These are phyloP conservation scores for Spongilla lacustris DNA, from an alignment of 37 sponge, comb jelly and placozoan genomes.

Conservation along the genomic window DNA sequence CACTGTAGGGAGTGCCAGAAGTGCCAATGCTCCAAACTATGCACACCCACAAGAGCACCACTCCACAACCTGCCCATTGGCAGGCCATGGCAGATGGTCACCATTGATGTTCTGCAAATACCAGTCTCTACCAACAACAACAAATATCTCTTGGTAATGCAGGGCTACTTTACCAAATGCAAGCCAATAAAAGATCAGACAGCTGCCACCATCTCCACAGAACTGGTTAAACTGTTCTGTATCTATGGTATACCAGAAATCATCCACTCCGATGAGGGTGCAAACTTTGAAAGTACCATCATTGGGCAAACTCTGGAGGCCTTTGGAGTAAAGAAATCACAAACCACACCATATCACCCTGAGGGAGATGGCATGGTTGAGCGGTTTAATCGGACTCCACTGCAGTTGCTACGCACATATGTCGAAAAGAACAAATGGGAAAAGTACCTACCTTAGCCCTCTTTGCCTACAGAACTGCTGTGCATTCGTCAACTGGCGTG, in stretches of 20 bases:
- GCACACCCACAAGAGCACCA: conserved; percentile 20
- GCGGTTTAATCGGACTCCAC: conserved; percentile 45
- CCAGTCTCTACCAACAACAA: conserved; percentile 51
- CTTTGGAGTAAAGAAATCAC: conserved; percentile 50
- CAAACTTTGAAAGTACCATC: conserved; percentile 66
- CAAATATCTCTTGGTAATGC: conserved; percentile 46
- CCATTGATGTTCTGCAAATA: conserved; percentile 53
- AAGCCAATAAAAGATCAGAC: conserved; percentile 59
- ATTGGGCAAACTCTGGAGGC: conserved; percentile 23
- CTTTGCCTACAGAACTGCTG: conserved; percentile 51
- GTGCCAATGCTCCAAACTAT: conserved; percentile 36
- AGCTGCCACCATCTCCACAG: conserved; percentile 19
- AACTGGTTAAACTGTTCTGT: conserved; percentile 27
- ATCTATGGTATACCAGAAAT: conserved; percentile 28
- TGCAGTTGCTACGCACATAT: conserved; percentile 59
- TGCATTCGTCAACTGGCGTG: conserved; percentile 45
- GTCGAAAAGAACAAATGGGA: conserved; percentile 62
- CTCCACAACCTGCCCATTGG: conserved; percentile 21
- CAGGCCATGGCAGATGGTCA: conserved; percentile 18
- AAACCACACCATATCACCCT: no score
- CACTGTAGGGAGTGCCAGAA: conserved; percentile 50
- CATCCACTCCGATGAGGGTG: conserved; percentile 60
- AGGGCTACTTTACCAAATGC: conserved; percentile 68
- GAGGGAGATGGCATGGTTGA: conserved; percentile 88
- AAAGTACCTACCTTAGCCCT: conserved; percentile 45